A percentile compares a stretch with the other conserved stretches of the same genome.
These are phyloP conservation scores for Podarcis raffonei DNA, from an alignment of 2,113 vertebrate species.

Conservation along the genomic window DNA sequence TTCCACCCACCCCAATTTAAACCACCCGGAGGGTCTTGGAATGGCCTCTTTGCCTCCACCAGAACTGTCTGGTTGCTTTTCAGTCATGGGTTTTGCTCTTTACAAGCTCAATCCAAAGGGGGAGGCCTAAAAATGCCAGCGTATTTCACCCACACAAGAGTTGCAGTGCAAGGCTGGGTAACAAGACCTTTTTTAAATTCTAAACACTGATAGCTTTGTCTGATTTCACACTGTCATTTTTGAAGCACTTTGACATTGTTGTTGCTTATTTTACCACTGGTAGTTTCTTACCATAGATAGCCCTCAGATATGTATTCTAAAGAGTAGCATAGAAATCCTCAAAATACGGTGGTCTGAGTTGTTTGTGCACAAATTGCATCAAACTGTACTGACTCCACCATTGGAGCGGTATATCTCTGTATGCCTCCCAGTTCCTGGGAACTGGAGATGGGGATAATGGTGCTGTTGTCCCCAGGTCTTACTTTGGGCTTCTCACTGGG, in stretches of 20 bases:
- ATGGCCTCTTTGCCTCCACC: not conserved
- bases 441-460: too few species aligned
- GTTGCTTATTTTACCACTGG: too few species aligned
- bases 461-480: too few species aligned
- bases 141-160: not conserved
- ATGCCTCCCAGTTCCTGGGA: too few species aligned
- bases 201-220: too few species aligned
- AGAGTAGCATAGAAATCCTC: not conserved
- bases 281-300: not conserved
- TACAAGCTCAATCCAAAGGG: not conserved
- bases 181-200: not conserved
- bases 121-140: not conserved
- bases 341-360: not conserved
- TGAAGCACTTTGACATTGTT: too few species aligned
- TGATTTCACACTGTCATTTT: too few species aligned
- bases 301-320: not conserved
- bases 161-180: not conserved
- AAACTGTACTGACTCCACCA: too few species aligned
- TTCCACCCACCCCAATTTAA: too few species aligned
- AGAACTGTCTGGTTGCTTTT: not conserved
- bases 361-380: not conserved
- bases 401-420: too few species aligned
- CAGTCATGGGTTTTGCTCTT: not conserved
- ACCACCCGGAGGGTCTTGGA: too few species aligned
- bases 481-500: too few species aligned